Evolutionary conservation across 2,797 vertebrate genomes (phyloP), one percentile per base, ranked within the genome.

Genomic region (Spinibarbus caldwelli): DNA sequence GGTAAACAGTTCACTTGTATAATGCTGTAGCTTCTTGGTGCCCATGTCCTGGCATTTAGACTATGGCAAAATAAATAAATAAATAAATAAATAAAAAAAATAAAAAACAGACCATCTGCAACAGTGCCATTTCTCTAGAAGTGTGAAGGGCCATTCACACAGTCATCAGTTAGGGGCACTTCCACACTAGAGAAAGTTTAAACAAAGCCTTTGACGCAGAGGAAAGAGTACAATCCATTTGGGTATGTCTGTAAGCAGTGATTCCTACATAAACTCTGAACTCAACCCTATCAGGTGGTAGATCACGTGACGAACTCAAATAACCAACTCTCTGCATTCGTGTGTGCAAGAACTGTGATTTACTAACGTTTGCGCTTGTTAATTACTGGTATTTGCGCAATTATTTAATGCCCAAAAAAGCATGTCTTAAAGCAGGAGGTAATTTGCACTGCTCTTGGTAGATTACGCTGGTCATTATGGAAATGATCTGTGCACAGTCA

Each of bases 31-130:
- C 80, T 38, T 62, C 68, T 72, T 57, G 36, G 12, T 82, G 66
- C 29, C 83, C 62, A 73, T 12, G 38, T 43, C 26, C 64, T 71
- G 76, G 29, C 49, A 84, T 84, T 78, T 71, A 71, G 26, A 71
- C 66, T 62, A 78, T 29, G 17, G 36, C 23, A 38, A 38, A 31
- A n/a, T n/a, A n/a, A n/a, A n/a, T n/a, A n/a, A n/a, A n/a, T n/a
- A n/a, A n/a, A n/a, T n/a, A n/a, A n/a, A n/a, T n/a, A n/a, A n/a
- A n/a, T n/a, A n/a, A n/a, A n/a, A n/a, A n/a, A n/a, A n/a, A n/a
- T n/a, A n/a, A 34, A 75, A 66, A 54, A 34, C 68, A 45, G 81
- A 75, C 12, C 12, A 57, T 66, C 70, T 75, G 57, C 36, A 80
- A 66, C 76, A 54, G 36, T 34, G 47, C 36, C 47, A 59, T 67